phyloP scores from a whole-genome alignment of 2,797 vertebrate genomes.

The Sebastiscus albofasciatus region DNA sequence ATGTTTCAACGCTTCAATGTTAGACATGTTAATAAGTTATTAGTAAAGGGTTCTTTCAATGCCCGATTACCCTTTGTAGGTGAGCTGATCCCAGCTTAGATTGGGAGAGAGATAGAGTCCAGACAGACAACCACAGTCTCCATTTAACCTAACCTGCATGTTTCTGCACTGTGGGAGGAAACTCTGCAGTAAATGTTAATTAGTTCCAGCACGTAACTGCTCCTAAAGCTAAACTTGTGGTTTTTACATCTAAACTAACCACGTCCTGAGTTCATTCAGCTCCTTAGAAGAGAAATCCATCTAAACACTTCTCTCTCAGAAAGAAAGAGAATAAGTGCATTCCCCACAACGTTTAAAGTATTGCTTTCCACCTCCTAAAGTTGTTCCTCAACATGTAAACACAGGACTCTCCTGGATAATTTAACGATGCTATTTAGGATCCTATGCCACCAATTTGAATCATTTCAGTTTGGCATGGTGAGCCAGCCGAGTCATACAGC shows the following conservation, averaged over 20 bases:
- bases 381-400: background rate
- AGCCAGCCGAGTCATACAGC: too few relatives aligned
- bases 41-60: background rate
- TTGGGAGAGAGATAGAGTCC: too few relatives aligned
- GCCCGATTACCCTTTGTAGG: background rate
- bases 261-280: too few relatives aligned
- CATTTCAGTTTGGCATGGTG: background rate
- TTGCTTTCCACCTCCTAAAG: background rate
- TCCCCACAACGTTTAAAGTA: background rate
- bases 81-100: background rate
- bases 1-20: background rate
- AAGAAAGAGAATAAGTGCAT: too few relatives aligned
- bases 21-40: background rate
- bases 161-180: background rate
- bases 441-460: background rate
- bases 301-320: too few relatives aligned
- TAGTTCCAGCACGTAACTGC: background rate
- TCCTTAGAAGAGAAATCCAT: too few relatives aligned
- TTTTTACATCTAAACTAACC: background rate
- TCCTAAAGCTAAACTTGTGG: background rate
- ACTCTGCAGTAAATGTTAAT: background rate
- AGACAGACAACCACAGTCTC: too few relatives aligned
- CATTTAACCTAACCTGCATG: background rate
- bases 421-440: background rate
- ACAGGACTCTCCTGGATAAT: background rate